Evolutionary conservation across 2,797 vertebrate genomes (phyloP), one percentile per base, ranked within the genome.

Genomic region (Lacerta agilis): DNA sequence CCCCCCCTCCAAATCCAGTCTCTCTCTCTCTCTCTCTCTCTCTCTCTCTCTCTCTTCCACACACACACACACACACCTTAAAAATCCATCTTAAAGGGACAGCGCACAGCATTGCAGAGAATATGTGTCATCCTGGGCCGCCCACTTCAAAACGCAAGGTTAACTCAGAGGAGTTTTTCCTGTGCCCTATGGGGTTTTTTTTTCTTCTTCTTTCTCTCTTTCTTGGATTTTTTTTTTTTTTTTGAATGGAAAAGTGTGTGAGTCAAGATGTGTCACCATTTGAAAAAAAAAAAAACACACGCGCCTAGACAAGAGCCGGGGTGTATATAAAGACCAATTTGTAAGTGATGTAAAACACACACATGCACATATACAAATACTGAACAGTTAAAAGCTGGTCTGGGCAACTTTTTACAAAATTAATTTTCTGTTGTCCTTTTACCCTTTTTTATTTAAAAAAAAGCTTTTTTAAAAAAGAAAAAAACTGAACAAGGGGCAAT

Each of bases 201-300:
- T 75, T 49, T 85, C 33, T 73, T 89, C 23, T 82, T 61, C 25
- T 80, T 72, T 69, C 23, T 88, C 66, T 84, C 78, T 86, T 49
- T 86, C 43, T 82, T 80, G 49, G 76, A 61, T 81, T 80, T 86
- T 80, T 84, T 76, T 69, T 83, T 93, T 92, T 91, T 91, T 94
- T 91, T 89, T 94, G 90, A 94, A 94, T 93, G 93, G 93, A 94
- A 94, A 94, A 91, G 91, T 81, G 88, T 92, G 87, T 94, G 93
- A 94, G 89, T 93, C 93, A 94, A 93, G 93, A 94, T 94, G 93
- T 94, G 93, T 94, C 92, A 94, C 91, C 88, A 67, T 88, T 87
- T 90, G 78, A 94, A 88, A 91, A 93, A 85, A 85, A 76, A 67
- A 43, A 90, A 87, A 61, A 89, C 77, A 88, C 91, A 87, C 89